Evolutionary conservation across 2,113 vertebrate species (phyloP).

Genomic region (Sander lucioperca): DNA sequence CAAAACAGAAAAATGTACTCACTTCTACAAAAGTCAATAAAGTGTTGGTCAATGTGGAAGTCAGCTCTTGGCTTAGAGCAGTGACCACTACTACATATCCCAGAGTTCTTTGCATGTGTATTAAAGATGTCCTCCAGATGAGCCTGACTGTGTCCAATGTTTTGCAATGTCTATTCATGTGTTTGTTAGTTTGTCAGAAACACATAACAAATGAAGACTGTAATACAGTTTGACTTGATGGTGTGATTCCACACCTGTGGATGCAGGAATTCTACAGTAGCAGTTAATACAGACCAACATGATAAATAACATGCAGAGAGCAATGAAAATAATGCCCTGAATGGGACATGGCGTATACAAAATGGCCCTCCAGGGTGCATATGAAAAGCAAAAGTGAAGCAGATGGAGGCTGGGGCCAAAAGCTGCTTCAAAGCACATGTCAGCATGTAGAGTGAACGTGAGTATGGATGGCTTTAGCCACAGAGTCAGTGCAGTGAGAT

Average conservation of each 20-base stretch:
- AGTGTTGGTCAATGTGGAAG: background rate
- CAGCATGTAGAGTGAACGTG: background rate
- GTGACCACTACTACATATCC: background rate
- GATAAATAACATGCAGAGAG: background rate
- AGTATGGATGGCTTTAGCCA: slow-evolving; percentile 5
- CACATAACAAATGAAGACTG: background rate
- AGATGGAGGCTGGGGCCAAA: background rate
- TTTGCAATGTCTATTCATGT: background rate
- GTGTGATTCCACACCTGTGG: background rate
- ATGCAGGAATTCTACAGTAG: background rate
- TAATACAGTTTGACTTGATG: background rate
- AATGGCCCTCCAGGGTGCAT: background rate
- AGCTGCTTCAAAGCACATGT: slow-evolving; percentile 10
- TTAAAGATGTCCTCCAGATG: background rate
- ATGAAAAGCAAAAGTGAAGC: background rate
- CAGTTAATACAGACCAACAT: background rate
- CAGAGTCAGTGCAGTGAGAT: slow-evolving; percentile 4
- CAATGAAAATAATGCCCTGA: background rate
- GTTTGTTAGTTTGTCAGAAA: background rate
- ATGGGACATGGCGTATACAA: background rate
- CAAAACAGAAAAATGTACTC: too few species aligned
- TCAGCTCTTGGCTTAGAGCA: background rate
- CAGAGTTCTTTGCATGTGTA: background rate
- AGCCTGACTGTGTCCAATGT: background rate
- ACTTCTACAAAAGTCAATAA: background rate